phyloP scores from a whole-genome alignment of 1,140 invertebrate genomes.

The Globodera ellingtonae region DNA sequence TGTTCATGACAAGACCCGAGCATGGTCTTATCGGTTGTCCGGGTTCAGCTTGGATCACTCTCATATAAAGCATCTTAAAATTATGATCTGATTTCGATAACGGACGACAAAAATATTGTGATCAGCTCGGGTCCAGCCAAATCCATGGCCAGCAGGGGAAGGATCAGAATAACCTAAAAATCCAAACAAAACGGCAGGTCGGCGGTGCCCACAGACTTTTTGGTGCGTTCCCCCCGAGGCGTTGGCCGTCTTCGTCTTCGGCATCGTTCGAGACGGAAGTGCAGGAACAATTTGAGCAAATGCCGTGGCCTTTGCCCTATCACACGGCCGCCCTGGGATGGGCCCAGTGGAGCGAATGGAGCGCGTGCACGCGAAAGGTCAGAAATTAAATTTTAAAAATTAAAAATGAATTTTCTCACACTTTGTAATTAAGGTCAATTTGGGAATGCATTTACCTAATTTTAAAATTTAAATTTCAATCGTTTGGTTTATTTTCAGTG shows the following conservation, averaged over 20 bases:
- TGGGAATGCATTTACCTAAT: background rate
- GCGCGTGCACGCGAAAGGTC: conserved; percentile 47
- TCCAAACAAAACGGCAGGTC: background rate
- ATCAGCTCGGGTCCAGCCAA: no score
- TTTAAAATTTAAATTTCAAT: no score
- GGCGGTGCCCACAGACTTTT: background rate
- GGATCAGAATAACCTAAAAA: no score
- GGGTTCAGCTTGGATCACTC: no score
- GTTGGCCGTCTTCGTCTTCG: background rate
- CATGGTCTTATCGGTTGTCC: no score
- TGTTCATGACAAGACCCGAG: no score
- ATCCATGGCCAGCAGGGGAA: no score
- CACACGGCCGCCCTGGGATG: conserved; percentile 39
- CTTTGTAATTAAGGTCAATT: conserved; percentile 12
- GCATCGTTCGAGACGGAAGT: background rate
- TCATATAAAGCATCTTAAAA: no score
- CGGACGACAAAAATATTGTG: no score
- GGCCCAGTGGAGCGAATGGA: conserved; percentile 56
- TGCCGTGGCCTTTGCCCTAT: background rate
- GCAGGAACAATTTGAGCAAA: background rate
- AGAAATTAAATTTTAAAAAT: conserved; percentile 6
- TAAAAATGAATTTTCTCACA: background rate
- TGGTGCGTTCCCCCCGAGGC: background rate
- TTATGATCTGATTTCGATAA: no score
- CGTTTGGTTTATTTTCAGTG: conserved; percentile 44